Evolutionary conservation across 1,140 invertebrate genomes (phyloP).

Genomic region (Ectropis grisescens): DNA sequence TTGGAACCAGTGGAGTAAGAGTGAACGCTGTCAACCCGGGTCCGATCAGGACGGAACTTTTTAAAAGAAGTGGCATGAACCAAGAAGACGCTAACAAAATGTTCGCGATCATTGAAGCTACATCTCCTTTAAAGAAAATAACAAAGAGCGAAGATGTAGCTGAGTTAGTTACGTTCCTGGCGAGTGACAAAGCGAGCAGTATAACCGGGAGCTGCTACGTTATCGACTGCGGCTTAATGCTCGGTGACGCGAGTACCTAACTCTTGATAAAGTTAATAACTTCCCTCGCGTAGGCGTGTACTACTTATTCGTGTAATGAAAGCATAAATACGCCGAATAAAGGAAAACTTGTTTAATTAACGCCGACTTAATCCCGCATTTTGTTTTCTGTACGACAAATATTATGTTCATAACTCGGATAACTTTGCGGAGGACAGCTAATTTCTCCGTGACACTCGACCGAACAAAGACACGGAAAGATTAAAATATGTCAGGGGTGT

Average conservation of each 20-base stretch:
- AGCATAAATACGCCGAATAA: too few species aligned
- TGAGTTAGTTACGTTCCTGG: slow-evolving; percentile 34
- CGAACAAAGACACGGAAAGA: slow-evolving; percentile 29
- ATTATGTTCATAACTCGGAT: slow-evolving; percentile 9
- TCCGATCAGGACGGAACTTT: slow-evolving; percentile 78
- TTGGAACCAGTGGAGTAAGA: slow-evolving; percentile 77
- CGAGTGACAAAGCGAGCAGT: slow-evolving; percentile 36
- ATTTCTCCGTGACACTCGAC: slow-evolving; percentile 19
- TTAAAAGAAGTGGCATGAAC: slow-evolving; percentile 66
- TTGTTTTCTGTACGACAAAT: too few species aligned
- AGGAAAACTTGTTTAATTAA: too few species aligned
- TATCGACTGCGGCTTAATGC: slow-evolving; percentile 33
- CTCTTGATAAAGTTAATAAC: too few species aligned
- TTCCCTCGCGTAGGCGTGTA: too few species aligned
- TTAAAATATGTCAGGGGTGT: slow-evolving; percentile 38
- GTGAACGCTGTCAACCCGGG: slow-evolving; percentile 86
- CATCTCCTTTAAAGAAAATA: slow-evolving; percentile 28
- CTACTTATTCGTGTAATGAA: too few species aligned
- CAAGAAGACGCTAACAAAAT: slow-evolving; percentile 22
- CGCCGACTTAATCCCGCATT: too few species aligned
- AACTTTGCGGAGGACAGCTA: slow-evolving; percentile 20
- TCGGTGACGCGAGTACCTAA: slow-evolving; percentile 15
- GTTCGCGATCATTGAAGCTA: slow-evolving; percentile 15
- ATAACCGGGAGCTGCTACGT: slow-evolving; percentile 32
- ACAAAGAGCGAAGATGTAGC: slow-evolving; percentile 30